phyloP scores from a whole-genome alignment of 2,113 vertebrate genomes.

The Eulacestoma nigropectus region DNA sequence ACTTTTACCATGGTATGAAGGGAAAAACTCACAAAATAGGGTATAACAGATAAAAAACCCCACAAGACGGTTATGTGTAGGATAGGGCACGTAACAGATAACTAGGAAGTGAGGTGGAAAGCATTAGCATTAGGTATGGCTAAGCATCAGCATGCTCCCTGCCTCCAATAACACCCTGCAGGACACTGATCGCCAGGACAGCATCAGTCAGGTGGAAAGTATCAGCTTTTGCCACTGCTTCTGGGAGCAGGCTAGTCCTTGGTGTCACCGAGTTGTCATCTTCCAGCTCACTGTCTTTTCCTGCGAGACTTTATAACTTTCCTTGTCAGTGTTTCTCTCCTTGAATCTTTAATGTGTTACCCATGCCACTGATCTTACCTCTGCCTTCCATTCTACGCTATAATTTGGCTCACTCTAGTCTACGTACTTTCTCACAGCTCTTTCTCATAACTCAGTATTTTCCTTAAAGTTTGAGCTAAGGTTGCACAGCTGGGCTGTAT shows the following conservation, averaged over 20 bases:
- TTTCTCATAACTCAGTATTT: neutral
- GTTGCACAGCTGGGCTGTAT: constrained; percentile 35
- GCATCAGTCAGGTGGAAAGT: neutral
- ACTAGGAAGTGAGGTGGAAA: neutral
- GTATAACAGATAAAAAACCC: neutral
- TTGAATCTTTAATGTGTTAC: neutral
- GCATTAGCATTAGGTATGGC: neutral
- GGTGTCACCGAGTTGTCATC: neutral
- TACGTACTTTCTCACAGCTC: neutral
- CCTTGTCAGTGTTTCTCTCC: neutral
- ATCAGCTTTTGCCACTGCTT: neutral
- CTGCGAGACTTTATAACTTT: neutral
- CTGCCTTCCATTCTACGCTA: neutral
- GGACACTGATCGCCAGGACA: neutral
- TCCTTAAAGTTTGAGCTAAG: constrained; percentile 6
- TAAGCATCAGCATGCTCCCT: neutral
- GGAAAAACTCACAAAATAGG: neutral
- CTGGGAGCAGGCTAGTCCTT: neutral
- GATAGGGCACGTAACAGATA: neutral
- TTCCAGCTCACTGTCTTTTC: neutral
- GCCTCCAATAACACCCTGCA: neutral
- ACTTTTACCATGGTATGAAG: neutral
- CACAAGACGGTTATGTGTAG: neutral
- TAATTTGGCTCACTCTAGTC: neutral
- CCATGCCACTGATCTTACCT: neutral